Evolutionary conservation across 2,888 invertebrate genomes (phyloP), one percentile per base, ranked within the genome.

Genomic region (Icerya purchasi): DNA sequence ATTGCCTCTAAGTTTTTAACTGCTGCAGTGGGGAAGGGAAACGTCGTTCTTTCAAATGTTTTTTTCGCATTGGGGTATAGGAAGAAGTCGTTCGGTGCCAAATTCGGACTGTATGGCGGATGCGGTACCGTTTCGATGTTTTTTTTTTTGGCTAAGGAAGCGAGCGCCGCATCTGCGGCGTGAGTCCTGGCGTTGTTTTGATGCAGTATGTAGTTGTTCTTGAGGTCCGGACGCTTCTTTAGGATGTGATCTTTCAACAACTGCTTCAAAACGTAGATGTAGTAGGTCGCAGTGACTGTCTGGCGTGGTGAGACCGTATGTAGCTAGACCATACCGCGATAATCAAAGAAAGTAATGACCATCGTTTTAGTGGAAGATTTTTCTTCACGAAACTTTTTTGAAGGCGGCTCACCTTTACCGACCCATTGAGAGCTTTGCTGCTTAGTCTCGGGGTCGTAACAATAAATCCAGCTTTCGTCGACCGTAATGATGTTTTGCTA

Each of bases 311-410:
- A 49, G 24, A 58, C 58, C 20, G 54, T 53, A 54, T 58, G 58
- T 21, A 54, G 53, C 25, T 58, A 58, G 53, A 58, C 23, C 58
- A 58, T 58, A 24, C 58, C 58, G 10, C 25, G 23, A 25, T 58
- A 49, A 53, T 58, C 53, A 50, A 58, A 54, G 54, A 58, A 23
- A 54, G 58, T 58, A 54, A 58, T 54, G 54, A 54, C 58, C 58
- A 58, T 58, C 3, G 54, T 36, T 22, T 58, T 58, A 36, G 53
- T 50, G 10, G 58, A 53, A 2, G 58, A 58, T 25, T 58, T 57
- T 22, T 22, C 18, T 52, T 50, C 57, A 22, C 57, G 50, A 22
- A 52, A 50, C 24, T 57, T 57, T n/a, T 57, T 57, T n/a, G 57
- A 50, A 18, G 50, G 57, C 19, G 50, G 50, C 22, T 50, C 3